A percentile compares a stretch with the other conserved stretches of the same genome.
These are phyloP conservation scores for Diaphora mendica DNA, from an alignment of 2,888 invertebrate species.

Conservation along the genomic window DNA sequence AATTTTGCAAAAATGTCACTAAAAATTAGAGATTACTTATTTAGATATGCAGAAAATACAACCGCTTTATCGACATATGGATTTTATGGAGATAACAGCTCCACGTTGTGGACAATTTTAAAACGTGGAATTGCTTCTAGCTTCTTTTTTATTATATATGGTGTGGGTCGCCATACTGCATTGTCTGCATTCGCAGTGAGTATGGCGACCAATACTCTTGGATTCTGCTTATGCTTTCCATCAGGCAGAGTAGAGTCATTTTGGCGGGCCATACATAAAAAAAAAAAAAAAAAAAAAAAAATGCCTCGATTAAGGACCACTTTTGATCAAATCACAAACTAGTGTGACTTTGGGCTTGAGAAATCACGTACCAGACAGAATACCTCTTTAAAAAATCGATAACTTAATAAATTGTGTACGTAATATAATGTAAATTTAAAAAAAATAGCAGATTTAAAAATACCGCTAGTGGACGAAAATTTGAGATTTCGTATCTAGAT, in stretches of 20 bases:
- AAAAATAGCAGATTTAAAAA: not conserved
- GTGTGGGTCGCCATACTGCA: too few species aligned
- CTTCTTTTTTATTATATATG: too few species aligned
- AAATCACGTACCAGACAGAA: not conserved
- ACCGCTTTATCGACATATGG: not conserved
- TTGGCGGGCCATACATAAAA: too few species aligned
- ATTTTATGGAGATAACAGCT: not conserved
- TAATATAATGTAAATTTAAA: not conserved
- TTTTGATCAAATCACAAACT: not conserved
- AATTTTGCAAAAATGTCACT: not conserved
- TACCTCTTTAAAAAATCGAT: not conserved
- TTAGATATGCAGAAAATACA: not conserved
- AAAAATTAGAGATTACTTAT: not conserved
- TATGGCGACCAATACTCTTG: too few species aligned
- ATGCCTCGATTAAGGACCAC: not conserved
- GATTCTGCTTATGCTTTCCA: too few species aligned
- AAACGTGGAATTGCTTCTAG: not conserved
- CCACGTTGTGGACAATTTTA: not conserved
- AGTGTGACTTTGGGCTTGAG: not conserved
- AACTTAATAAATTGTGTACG: not conserved
- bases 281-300: too few species aligned
- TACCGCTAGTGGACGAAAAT: not conserved
- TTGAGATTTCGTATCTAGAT: not conserved
- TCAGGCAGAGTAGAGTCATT: too few species aligned
- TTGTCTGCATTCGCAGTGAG: too few species aligned